phyloP scores from a whole-genome alignment of 2,797 vertebrate genomes.

The Schizopygopsis malacanthus region DNA sequence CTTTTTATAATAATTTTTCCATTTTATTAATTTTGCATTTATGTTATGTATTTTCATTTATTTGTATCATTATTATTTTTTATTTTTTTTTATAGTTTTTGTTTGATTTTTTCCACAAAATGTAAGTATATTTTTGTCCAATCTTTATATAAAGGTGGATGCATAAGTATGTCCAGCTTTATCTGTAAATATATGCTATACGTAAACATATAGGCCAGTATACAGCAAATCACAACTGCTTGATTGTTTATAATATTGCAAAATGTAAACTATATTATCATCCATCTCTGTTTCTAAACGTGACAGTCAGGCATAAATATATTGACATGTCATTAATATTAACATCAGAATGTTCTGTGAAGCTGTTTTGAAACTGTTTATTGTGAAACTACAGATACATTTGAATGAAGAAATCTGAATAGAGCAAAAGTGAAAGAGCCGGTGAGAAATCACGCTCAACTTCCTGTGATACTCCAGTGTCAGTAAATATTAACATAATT shows the following conservation, averaged over 20 bases:
- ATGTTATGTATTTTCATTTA: neutral
- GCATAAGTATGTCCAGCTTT: no score
- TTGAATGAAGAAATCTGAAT: conserved; percentile 60
- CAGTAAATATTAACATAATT: conserved; percentile 81
- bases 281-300: neutral
- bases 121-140: neutral
- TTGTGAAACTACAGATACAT: neutral
- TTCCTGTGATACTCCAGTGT: conserved; percentile 52
- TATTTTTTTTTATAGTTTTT: neutral
- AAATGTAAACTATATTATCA: neutral
- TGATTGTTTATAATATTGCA: neutral
- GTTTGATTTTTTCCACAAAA: neutral
- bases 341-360: neutral
- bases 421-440: conserved; percentile 70
- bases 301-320: neutral
- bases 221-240: no score
- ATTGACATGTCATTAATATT: neutral
- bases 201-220: no score
- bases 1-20: no score
- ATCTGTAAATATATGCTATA: no score
- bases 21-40: neutral
- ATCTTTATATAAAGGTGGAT: no score
- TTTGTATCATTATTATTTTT: neutral
- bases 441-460: conserved; percentile 63
- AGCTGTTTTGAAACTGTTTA: neutral